Base-by-base conservation (phyloP, 2,797 vertebrate genomes). In the Pipistrellus pipistrellus region DNA sequence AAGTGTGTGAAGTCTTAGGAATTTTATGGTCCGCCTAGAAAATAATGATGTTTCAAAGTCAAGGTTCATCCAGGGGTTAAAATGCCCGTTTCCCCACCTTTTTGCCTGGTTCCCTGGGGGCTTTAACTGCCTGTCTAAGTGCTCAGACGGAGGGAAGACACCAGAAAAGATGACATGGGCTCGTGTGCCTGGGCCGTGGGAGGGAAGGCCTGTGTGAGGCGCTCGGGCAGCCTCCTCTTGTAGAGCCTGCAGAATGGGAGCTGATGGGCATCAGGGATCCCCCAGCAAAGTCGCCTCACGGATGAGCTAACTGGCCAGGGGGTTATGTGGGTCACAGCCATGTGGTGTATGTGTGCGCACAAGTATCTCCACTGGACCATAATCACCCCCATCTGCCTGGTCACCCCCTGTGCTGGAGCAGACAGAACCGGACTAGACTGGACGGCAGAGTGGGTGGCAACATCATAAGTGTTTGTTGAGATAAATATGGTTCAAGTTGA, bases 101-200 rank as follows among this genome's bases (percentile, higher is more conserved):
- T 48, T 12, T 8, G 5, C 4, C 27, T 12, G 0, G 0, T 68
- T 80, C 41, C 27, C 0, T 1, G 4, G 38, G 71, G 4, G 35
- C n/a, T 13, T 18, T 10, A 44, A 8, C 57, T 6, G 4, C 1
- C 0, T 4, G 6, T 77, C n/a, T 12, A 44, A n/a, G 30, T 23
- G 59, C 2, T 12, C 17, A 51, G 59, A 7, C 17, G 7, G 48
- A 85, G 35, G 48, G 9, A 21, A 30, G 76, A 20, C 27, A 0
- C 5, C 17, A 38, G 32, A 4, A 13, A 8, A 53, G 68, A 59
- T 2, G 4, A 1, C 7, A 0, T n/a, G 25, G 35, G 48, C 27
- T 32, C 18, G 1, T 4, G 48, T 11, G 23, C 9, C 8, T 1
- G 27, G 64, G 66, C 6, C 5, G 1, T 5, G 23, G 25, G 23